Base-by-base conservation (phyloP, 1,140 invertebrate species). In the Calycopis cecrops region DNA sequence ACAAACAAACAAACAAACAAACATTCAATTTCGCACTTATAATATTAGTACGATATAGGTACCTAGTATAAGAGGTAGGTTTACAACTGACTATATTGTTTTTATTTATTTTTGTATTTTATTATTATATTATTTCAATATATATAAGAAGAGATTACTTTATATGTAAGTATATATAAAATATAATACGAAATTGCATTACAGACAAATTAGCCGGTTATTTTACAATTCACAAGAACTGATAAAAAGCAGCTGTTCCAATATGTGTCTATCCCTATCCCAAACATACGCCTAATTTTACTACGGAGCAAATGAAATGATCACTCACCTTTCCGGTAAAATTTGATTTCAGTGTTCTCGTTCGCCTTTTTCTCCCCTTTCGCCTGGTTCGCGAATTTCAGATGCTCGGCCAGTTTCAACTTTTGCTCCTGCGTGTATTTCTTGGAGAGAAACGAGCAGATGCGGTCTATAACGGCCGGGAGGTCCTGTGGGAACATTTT, bases 321-420 rank as follows among this genome's bases (percentile, higher is more conserved):
- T 44, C 21, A 35, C 18, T 56, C 58, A 72, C 76, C 76, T 69
- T 76, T 79, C 17, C 73, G 68, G 48, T 76, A 63, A 52, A 79
- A 79, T n/a, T 67, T 66, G 0, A 63, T 11, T 49, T 65, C 62
- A 52, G 33, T 69, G 50, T 8, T 69, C 50, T 11, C 68, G 55
- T 1, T 54, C 35, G 85, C 71, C 0, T 72, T 65, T 62, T 90
- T 88, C 35, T 21, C 89, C 90, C 67, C 92, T 92, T 0, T 92
- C 91, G 18, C 18, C 93, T 95, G 94, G 21, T 83, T 92, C 17
- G 92, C 88, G 65, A 93, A 90, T 76, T 89, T 89, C 3, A 94
- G 74, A 69, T 93, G 90, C 0, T 88, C 62, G 0, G 73, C 66
- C 55, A 94, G 71, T 60, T 76, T 61, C 4, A 77, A 33, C 6